These are phyloP conservation scores for Liolophura sinensis DNA, from an alignment of 1,140 invertebrate genomes.

Conservation along the genomic window DNA sequence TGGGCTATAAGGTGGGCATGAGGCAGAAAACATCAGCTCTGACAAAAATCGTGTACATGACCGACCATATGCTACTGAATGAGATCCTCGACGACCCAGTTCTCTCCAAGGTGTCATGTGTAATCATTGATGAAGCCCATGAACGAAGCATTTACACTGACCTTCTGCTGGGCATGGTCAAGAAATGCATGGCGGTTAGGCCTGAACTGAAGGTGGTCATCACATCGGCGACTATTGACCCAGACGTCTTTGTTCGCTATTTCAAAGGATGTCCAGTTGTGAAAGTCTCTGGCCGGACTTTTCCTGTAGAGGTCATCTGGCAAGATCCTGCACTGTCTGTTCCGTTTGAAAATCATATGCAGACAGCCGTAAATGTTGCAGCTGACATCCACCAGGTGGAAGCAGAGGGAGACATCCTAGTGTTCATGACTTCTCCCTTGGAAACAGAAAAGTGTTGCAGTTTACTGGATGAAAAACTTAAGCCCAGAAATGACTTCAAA, in stretches of 20 bases:
- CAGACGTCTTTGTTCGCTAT: slow-evolving; percentile 61
- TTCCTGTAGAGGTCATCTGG: slow-evolving; percentile 90
- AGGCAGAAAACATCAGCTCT: slow-evolving; percentile 69
- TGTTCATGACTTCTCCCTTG: slow-evolving; percentile 81
- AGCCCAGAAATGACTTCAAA: slow-evolving; percentile 13
- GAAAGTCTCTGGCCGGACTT: slow-evolving; percentile 83
- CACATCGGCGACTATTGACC: slow-evolving; percentile 57
- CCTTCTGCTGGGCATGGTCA: slow-evolving; percentile 81
- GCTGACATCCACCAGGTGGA: slow-evolving; percentile 92
- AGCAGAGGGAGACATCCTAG: slow-evolving; percentile 89
- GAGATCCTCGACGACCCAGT: slow-evolving; percentile 80
- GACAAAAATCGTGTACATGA: slow-evolving; percentile 93
- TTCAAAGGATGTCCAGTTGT: slow-evolving; percentile 98
- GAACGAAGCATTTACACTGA: slow-evolving; percentile 96
- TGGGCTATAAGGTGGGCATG: slow-evolving; percentile 68
- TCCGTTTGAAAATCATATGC: slow-evolving; percentile 78
- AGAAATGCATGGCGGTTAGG: slow-evolving; percentile 58
- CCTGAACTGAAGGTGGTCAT: slow-evolving; percentile 46
- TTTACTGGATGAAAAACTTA: slow-evolving; percentile 17
- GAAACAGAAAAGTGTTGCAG: slow-evolving; percentile 48
- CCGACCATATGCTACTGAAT: slow-evolving; percentile 93
- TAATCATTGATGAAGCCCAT: slow-evolving; percentile 97
- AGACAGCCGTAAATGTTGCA: slow-evolving; percentile 91
- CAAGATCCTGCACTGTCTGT: slow-evolving; percentile 81
- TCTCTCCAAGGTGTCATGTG: slow-evolving; percentile 69